phyloP scores from a whole-genome alignment of 2,888 invertebrate species.

The Galerucella calmariensis region DNA sequence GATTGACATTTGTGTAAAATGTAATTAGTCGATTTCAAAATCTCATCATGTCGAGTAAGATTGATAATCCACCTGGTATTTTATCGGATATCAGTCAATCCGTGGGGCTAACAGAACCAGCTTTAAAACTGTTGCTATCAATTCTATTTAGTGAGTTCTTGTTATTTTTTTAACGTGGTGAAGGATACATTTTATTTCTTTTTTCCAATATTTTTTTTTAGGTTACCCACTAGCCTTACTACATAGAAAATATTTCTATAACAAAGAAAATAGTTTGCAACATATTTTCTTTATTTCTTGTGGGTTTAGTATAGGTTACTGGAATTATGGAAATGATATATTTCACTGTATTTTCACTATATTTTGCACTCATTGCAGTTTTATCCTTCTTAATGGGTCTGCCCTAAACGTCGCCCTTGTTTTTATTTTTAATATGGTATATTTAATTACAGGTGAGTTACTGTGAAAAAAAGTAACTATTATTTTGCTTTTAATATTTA shows the following conservation, averaged over 20 bases:
- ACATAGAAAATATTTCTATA: conserved; percentile 71
- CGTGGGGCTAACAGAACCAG: neutral
- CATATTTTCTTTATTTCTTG: conserved; percentile 79
- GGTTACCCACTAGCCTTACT: conserved; percentile 79
- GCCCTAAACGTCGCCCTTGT: conserved; percentile 74
- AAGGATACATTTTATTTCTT: neutral
- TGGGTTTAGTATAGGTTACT: conserved; percentile 81
- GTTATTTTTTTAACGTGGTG: neutral
- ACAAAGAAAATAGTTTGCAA: conserved; percentile 70
- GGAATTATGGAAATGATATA: conserved; percentile 84
- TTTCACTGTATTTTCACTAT: conserved; percentile 82
- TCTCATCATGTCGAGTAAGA: neutral
- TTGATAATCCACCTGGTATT: neutral
- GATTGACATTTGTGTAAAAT: too few species aligned
- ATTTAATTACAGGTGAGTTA: conserved; percentile 73
- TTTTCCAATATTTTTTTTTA: conserved; percentile 62
- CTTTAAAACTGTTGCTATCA: neutral
- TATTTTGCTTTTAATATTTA: neutral
- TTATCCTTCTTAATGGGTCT: conserved; percentile 75
- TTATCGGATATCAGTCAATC: neutral
- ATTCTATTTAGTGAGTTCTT: neutral
- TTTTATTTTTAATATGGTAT: conserved; percentile 85
- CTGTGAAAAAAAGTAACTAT: neutral
- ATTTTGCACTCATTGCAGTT: conserved; percentile 75
- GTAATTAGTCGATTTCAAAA: too few species aligned